Base-by-base conservation (phyloP, 1,140 invertebrate species). In the Saxidomus purpurata region DNA sequence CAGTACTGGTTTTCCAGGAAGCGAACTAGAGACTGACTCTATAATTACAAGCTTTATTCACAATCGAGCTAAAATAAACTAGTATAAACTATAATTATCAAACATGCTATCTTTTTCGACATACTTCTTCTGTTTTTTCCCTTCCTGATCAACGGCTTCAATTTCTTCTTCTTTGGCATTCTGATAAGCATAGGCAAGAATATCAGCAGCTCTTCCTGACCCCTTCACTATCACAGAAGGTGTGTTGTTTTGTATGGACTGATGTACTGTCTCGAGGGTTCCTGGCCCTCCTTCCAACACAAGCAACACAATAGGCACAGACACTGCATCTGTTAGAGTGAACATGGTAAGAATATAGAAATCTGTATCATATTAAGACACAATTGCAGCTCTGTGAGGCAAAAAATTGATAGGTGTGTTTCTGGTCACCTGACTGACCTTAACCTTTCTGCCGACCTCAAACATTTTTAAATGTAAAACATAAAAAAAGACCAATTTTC, bases 151-250 rank as follows among this genome's bases (percentile, higher is more conserved):
- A 36, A 17, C 40, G 3, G 63, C 90, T 43, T 90, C 92, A 52
- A 95, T 90, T 79, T 95, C 94, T 59, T 90, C 91, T 90, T 94
- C 93, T 74, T 83, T 87, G 11, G 93, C 89, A 79, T 94, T 93
- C 52, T 94, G 91, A 71, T 95, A 95, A 17, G 96, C 96, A 90
- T 94, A 95, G 2, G 96, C 96, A 36, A 96, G 91, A 28, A 96
- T 95, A 91, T 96, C 96, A n/a, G 96, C 96, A 34, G 95, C 95
- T 90, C 96, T 93, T n/a, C 96, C 96, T 38, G 96, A 96, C 15
- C 96, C 96, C 95, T 96, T 89, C 0, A 96, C 94, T 52, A 96
- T 93, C 22, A 96, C 94, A 59, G 94, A 93, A 15, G 96, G 96
- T 49, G 95, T 96, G 36, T 92, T 92, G 43, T 94, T 93, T 3